Percentiles rank a stretch among this genome's conserved stretches.
Evolutionary conservation across 2,113 vertebrate species (phyloP).

Genomic region (Muntiacus muntjak): DNA sequence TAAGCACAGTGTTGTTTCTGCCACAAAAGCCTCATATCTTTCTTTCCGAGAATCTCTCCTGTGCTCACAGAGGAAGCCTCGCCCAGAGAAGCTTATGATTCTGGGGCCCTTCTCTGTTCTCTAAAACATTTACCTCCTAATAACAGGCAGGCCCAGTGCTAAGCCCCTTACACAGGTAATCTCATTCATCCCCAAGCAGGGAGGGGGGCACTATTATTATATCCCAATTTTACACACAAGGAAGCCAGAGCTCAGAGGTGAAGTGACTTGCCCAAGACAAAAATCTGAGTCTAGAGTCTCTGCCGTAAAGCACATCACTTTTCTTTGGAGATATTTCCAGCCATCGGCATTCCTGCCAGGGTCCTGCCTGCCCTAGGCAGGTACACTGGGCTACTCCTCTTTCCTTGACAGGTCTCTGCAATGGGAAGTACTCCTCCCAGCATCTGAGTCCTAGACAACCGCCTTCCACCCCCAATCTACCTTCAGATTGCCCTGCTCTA

Average conservation of each 20-base stretch:
- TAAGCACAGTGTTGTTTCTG: background rate
- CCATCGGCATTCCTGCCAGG: background rate
- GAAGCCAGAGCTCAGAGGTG: background rate
- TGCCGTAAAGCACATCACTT: background rate
- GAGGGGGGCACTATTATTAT: background rate
- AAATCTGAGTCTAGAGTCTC: background rate
- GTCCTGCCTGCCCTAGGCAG: background rate
- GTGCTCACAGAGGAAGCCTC: background rate
- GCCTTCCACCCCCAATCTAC: background rate
- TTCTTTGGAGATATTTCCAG: background rate
- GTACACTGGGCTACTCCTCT: background rate
- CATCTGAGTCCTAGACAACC: background rate
- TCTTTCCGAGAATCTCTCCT: background rate
- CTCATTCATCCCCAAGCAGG: background rate
- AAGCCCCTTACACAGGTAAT: background rate
- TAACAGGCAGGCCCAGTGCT: background rate
- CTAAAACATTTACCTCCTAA: background rate
- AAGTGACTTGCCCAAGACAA: background rate
- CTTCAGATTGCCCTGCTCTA: background rate
- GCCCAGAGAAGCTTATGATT: background rate
- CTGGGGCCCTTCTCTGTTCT: background rate
- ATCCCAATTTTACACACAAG: background rate
- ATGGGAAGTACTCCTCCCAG: background rate
- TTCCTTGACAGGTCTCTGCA: background rate
- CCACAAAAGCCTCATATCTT: background rate